Base-by-base conservation (phyloP, 2,113 vertebrate genomes). In the Otus sunia region DNA sequence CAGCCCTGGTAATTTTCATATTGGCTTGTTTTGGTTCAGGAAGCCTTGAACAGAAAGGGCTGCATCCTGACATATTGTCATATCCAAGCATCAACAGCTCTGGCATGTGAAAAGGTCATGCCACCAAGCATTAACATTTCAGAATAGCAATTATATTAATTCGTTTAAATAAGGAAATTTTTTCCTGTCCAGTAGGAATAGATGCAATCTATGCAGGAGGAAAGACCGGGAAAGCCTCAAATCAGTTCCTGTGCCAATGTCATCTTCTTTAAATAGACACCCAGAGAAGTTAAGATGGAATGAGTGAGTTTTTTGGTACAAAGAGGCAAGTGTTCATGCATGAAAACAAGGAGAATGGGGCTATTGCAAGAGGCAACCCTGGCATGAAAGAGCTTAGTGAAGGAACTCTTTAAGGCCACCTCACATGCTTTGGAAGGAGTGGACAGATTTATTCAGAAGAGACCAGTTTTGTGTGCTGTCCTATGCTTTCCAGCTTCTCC, bases 31-130 rank as follows among this genome's bases (percentile, higher is more conserved):
- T 45, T 71, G 66, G 88, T 82, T 96, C 91, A 82, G 73, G 64
- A 97, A 76, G 50, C 87, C 83, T 80, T 50, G 85, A 92, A 62
- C 12, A 84, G 92, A 52, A 94, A 93, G 41, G 68, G 32, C 88
- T 94, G 53, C 74, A 41, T 55, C 17, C 77, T 95, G 95, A 96
- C 94, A 86, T 69, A 80, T 85, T 97, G 91, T 96, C 97, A 92
- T 87, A 94, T 66, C 55, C 96, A 66, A 26, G 79, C 47, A 92
- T 79, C 95, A 86, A 26, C 68, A 79, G 53, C 67, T 82, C 47
- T 97, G 97, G 88, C 90, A 83, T 79, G 72, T 78, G 90, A 96
- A 97, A 98, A 98, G 97, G 94, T 97, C 94, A 43, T 45, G 95
- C 93, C 97, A 96, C 52, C 71, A 93, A 90, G 78, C 60, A 97